Evolutionary conservation across 2,888 invertebrate genomes (phyloP), one percentile per base, ranked within the genome.

Genomic region (Drosophila limbata): DNA sequence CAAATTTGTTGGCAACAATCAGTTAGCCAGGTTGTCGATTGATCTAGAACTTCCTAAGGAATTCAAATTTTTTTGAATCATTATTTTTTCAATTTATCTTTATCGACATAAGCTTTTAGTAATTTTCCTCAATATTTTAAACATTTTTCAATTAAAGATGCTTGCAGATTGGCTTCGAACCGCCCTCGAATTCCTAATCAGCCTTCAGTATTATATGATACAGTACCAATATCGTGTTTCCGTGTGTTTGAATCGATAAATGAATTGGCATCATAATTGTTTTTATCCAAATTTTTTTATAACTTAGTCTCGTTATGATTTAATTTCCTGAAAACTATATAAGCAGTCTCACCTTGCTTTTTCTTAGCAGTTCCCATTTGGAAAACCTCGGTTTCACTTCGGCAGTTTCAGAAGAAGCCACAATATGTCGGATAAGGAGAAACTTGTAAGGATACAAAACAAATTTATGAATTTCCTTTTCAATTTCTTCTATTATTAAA

Each of bases 341-440:
- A 69, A 64, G 37, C 15, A 8, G n/a, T 10, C 37, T 8, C 0
- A 6, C 17, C 11, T 55, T 51, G 40, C 19, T 8, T 6, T n/a
- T 31, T n/a, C 3, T 52, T 9, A n/a, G 3, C 28, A 73, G 55
- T 69, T 35, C n/a, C 10, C 31, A 35, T n/a, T 44, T 39, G 33
- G 2, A 40, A 72, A 25, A 4, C 48, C 19, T 48, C 4, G 11
- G n/a, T 4, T n/a, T 55, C 42, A 60, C 35, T 44, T 50, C 31
- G 28, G 19, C 10, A 11, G 15, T n/a, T 51, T n/a, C 9, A 21
- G 1, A 37, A n/a, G 6, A 4, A 25, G 9, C 5, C 4, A 28
- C 6, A 55, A 3, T 15, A 65, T 65, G 64, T 21, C 13, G 2
- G 37, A 61, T 25, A 61, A 55, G 9, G 64, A 69, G 10, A 57